phyloP scores from a whole-genome alignment of 2,888 invertebrate species.

The Eupithecia abbreviata region DNA sequence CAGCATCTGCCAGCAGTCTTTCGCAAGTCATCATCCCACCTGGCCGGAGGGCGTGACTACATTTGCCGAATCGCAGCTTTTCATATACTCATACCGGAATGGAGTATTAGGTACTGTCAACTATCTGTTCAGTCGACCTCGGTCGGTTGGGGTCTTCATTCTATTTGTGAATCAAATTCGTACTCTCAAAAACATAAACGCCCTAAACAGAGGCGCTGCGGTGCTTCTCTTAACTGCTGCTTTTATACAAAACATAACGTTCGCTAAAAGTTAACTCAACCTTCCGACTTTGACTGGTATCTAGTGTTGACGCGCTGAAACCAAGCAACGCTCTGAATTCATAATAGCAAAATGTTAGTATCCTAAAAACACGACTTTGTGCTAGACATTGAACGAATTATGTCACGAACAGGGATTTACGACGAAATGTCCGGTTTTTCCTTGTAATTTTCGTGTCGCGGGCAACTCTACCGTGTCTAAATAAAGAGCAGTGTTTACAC shows the following conservation, averaged over 20 bases:
- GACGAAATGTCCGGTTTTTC: conserved; percentile 5
- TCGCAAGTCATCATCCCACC: too few relatives aligned
- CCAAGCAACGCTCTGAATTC: not conserved
- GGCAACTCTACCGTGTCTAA: conserved; percentile 59
- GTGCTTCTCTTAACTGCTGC: not conserved
- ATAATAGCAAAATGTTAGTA: not conserved
- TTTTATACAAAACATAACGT: not conserved
- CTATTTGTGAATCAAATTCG: not conserved
- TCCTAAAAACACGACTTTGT: not conserved
- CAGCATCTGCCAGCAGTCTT: too few relatives aligned
- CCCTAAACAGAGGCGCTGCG: not conserved
- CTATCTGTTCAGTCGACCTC: not conserved
- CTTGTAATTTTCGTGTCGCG: conserved; percentile 3
- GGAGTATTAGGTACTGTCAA: not conserved
- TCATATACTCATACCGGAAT: not conserved
- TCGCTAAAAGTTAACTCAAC: not conserved
- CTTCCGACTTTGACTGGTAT: not conserved
- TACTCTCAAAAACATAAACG: not conserved
- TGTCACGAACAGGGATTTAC: not conserved
- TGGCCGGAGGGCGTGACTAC: too few relatives aligned
- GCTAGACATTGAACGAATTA: not conserved
- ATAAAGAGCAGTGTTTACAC: conserved; percentile 76
- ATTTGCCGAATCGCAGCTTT: not conserved
- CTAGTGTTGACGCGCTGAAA: not conserved
- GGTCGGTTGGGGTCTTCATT: not conserved